phyloP scores from a whole-genome alignment of 92 coral and sea anemone genomes.

The Phenganax subtilis region DNA sequence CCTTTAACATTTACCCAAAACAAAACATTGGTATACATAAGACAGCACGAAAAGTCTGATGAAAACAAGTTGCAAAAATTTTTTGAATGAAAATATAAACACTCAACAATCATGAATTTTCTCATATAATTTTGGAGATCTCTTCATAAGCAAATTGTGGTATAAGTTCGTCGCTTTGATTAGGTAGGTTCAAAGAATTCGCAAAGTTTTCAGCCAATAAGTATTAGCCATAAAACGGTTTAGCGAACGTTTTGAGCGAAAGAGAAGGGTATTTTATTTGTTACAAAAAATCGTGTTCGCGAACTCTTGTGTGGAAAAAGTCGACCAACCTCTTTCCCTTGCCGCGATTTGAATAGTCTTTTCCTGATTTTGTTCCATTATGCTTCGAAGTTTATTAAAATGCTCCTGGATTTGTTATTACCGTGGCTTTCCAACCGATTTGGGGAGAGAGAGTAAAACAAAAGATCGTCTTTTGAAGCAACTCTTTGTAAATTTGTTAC shows the following conservation, averaged over 20 bases:
- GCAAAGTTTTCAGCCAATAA: background rate
- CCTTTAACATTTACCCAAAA: background rate
- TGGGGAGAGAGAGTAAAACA: background rate
- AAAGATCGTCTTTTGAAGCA: background rate
- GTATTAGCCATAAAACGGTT: background rate
- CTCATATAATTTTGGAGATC: too few species aligned
- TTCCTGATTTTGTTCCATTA: constrained; percentile 49
- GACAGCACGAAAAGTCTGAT: too few species aligned
- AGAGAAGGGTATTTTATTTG: constrained; percentile 2
- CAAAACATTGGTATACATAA: background rate
- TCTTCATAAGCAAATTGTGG: too few species aligned
- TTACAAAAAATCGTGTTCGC: background rate
- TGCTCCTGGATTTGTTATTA: background rate
- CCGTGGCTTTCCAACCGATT: background rate
- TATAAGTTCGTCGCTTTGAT: background rate
- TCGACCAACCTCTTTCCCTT: constrained; percentile 60
- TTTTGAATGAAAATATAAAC: too few species aligned
- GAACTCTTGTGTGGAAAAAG: background rate
- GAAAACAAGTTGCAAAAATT: too few species aligned
- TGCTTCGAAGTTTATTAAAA: background rate
- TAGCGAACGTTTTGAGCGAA: background rate
- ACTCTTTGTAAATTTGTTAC: constrained; percentile 9
- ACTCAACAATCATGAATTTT: too few species aligned
- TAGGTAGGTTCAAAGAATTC: background rate
- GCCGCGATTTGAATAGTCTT: constrained; percentile 67